Base-by-base conservation (phyloP, 2,113 vertebrate species). In the Atherinomorus stipes region DNA sequence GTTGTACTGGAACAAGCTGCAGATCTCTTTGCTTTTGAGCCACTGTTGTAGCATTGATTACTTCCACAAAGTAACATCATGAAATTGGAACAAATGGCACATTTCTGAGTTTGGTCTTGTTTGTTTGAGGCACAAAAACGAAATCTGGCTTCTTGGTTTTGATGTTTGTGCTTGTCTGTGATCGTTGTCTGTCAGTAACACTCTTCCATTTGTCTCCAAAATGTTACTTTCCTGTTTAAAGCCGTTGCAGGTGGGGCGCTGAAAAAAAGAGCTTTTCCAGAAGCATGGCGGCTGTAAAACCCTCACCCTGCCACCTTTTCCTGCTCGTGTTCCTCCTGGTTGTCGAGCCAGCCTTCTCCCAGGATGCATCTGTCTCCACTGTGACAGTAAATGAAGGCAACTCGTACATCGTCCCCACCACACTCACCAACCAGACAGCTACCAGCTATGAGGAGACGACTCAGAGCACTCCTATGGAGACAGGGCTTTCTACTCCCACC, bases 401-500 rank as follows among this genome's bases (percentile, higher is more conserved):
- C 31, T 18, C 52, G 0, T 57, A 74, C 37, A 58, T 89, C 13
- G 54, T 64, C 45, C 72, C 86, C n/a, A 83, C 83, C 50, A 50
- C 59, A 2, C 21, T 81, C 11, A 34, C 54, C 62, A 91, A 92
- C 79, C 86, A 84, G 87, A 90, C 88, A 4, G 60, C 80, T 4
- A 31, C 78, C 4, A 60, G 68, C 56, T 87, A 81, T 40, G 59
- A 72, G 15, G 87, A 90, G 62, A 77, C 80, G 10, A 88, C 88
- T 23, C 86, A 81, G 66, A 74, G 85, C 74, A 76, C 82, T 31
- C 88, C 90, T n/a, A 76, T 74, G 8, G 90, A 93, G 28, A 94
- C 87, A 0, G 79, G 89, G 0, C 54, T 93, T 67, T 95, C 93
- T 80, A 91, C 91, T 11, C 91, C 93, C 12, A 89, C 86, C 52